phyloP scores from a whole-genome alignment of 2,888 invertebrate species.

The Halocaridina rubra region DNA sequence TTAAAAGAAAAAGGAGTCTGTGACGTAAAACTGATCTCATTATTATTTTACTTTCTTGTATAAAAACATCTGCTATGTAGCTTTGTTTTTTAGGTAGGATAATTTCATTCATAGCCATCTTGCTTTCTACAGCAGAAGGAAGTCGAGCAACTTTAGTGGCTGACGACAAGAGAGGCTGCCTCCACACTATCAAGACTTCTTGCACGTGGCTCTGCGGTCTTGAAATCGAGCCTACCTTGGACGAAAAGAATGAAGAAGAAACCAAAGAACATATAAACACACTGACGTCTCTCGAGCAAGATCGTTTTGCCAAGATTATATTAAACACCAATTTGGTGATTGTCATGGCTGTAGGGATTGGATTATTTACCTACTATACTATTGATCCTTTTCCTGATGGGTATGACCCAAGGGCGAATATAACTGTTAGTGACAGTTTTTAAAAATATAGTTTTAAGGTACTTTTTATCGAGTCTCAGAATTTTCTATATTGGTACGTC shows the following conservation, averaged over 20 bases:
- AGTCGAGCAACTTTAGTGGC: background rate
- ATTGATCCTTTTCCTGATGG: conserved; percentile 53
- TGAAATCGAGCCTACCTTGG: background rate
- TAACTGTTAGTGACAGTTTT: background rate
- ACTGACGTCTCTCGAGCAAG: background rate
- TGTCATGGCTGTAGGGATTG: conserved; percentile 59
- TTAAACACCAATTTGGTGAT: conserved; percentile 30
- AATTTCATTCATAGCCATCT: too few relatives aligned
- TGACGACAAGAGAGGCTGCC: background rate
- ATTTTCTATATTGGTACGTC: too few relatives aligned
- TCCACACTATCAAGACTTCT: background rate
- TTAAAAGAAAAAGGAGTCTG: too few relatives aligned
- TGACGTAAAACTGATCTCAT: too few relatives aligned
- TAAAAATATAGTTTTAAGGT: background rate
- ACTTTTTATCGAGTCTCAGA: background rate
- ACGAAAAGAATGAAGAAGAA: background rate
- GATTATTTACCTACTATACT: conserved; percentile 53
- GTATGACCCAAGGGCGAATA: conserved; percentile 19
- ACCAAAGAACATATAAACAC: background rate
- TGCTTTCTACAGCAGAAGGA: too few relatives aligned
- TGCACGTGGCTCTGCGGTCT: conserved; percentile 27
- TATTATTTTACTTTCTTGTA: too few relatives aligned
- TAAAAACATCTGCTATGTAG: too few relatives aligned
- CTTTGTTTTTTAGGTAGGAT: too few relatives aligned
- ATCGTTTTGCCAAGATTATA: conserved; percentile 2